Base-by-base conservation (phyloP, 2,797 vertebrate genomes). In the Parotocinclus haroldoi region DNA sequence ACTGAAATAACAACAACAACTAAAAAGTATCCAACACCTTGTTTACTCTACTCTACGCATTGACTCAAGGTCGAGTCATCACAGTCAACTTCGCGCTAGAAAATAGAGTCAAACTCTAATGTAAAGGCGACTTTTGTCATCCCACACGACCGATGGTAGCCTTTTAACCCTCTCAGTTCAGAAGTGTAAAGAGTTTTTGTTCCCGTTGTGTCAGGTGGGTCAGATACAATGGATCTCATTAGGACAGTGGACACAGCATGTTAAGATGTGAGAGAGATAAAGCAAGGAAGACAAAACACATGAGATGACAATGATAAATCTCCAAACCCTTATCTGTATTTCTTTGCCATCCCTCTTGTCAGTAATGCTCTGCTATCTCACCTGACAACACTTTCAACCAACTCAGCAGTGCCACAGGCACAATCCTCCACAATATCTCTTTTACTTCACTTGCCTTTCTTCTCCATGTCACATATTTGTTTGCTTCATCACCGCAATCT, bases 361-460 rank as follows among this genome's bases (percentile, higher is more conserved):
- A 62, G 45, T 57, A 37, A 61, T 13, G 52, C 45, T 46, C 39
- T 40, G 39, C 68, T 75, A 79, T 68, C 63, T 69, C 61, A 65
- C 54, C 73, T 80, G 80, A 79, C 81, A 78, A 76, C 78, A 55
- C 74, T 69, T 66, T 76, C 66, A 63, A 84, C 73, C 73, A 73
- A 78, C 57, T 80, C 66, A 38, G 12, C 55, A 17, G 39, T 68
- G 69, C 61, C 65, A 72, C 72, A 71, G 38, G 54, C 66, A 56
- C 63, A 57, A 36, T 58, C 46, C 59, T 51, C 40, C 63, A 27
- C 27, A 27, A 27, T 14, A 45, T 53, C 69, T 18, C 9, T 37
- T 18, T 72, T 16, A 42, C 17, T 19, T 60, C 38, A 42, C 27
- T 57, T 60, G 49, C 50, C 38, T 66, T 60, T 66, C n/a, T 48